Base-by-base conservation (phyloP, 2,113 vertebrate species). In the Donacobius atricapilla region DNA sequence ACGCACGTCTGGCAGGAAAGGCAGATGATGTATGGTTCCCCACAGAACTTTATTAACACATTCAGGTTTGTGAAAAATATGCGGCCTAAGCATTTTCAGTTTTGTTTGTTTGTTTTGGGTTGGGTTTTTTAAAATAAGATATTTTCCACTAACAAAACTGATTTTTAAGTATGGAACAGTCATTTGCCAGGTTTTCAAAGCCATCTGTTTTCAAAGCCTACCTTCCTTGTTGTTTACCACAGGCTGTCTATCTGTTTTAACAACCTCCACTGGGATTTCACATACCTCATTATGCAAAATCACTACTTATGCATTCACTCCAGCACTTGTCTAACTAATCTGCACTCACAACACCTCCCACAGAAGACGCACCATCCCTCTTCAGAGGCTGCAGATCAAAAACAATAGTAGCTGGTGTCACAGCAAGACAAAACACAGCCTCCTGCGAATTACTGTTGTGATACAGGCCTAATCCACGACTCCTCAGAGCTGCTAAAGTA, bases 231-330 rank as follows among this genome's bases (percentile, higher is more conserved):
- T 98, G 98, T 98, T 98, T 98, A 98, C 98, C 77, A 87, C 97
- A 97, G 98, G 90, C 98, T 98, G 97, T 97, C 98, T 98, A 97
- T 98, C 98, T 98, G 98, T 98, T 98, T 98, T 98, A 98, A 98
- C 98, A 98, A 98, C 98, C 97, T 98, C 98, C 98, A 60, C 94
- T 97, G 98, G 98, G 98, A 98, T 98, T 98, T 97, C 96, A 96
- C 96, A 98, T 57, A 94, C 96, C 98, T 98, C 97, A 98, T 98
- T 98, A 98, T 98, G 98, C 98, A 98, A 98, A 98, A 97, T 96
- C 96, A 96, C 96, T 98, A 96, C 97, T 98, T 97, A 98, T 94
- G 94, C 96, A 98, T 98, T 98, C 98, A 94, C 97, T 97, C 96
- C 96, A 88, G 96, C 96, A 96, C 97, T 98, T 97, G 97, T 97